Conservation (phyloP, 2,113 vertebrate species). For the Gavialis gangeticus region DNA sequence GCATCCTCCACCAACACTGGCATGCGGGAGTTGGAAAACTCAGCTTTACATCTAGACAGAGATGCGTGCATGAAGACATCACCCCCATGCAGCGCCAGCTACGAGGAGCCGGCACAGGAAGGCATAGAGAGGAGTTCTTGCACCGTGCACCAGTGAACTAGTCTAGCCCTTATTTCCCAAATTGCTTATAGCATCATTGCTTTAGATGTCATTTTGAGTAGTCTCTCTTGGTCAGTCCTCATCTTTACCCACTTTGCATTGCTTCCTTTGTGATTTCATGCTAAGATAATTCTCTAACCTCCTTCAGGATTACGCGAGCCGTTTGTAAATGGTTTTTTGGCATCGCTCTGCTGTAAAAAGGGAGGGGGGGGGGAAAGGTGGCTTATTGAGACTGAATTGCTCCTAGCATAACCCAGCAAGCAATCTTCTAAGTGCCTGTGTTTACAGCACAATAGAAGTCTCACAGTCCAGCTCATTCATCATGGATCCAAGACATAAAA, state of each 20-base stretch:
- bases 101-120: no score
- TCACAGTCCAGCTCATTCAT: not conserved
- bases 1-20: no score
- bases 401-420: not conserved
- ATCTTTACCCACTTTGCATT: not conserved
- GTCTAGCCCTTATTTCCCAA: not conserved
- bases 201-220: not conserved
- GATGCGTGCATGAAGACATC: not conserved
- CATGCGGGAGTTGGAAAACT: not conserved
- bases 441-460: not conserved
- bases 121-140: no score
- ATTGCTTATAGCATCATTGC: accelerated
- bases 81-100: not conserved
- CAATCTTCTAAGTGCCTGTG: not conserved
- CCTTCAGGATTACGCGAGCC: not conserved
- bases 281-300: not conserved
- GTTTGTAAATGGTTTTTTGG: not conserved
- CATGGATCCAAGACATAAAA: not conserved
- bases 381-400: not conserved
- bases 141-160: no score
- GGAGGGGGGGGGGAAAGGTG: accelerated
- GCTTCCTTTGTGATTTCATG: not conserved
- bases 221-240: not conserved
- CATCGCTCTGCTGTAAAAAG: not conserved
- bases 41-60: accelerated